These are phyloP conservation scores for Uropsilus gracilis DNA, from an alignment of 2,113 vertebrate genomes.

Conservation along the genomic window DNA sequence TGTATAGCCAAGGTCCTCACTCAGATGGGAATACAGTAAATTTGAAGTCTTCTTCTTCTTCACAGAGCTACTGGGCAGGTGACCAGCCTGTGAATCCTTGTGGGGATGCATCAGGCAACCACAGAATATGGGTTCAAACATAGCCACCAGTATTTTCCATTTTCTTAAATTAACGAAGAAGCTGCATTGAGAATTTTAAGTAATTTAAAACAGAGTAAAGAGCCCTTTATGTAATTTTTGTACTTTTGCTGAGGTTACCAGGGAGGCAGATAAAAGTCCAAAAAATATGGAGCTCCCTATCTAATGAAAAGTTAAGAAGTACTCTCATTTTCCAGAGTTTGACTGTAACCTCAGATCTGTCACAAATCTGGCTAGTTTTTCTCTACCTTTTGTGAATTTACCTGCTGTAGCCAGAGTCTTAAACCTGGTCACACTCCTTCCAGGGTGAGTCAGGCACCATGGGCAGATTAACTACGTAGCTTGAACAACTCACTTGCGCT, in stretches of 20 bases:
- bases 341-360: background rate
- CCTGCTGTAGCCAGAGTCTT: conserved; percentile 59
- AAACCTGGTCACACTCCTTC: conserved; percentile 47
- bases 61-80: background rate
- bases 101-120: background rate
- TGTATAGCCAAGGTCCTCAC: background rate
- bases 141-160: background rate
- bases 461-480: background rate
- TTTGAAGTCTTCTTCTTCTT: background rate
- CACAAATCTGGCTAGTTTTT: conserved; percentile 46
- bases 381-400: conserved; percentile 15
- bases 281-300: background rate
- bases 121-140: background rate
- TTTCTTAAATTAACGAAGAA: conserved; percentile 11
- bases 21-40: accelerated
- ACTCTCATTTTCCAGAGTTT: conserved; percentile 41
- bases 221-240: background rate
- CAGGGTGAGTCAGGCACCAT: background rate
- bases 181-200: background rate
- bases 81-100: background rate
- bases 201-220: conserved; percentile 23
- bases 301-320: conserved; percentile 28
- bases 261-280: background rate
- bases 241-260: background rate
- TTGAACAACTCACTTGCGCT: conserved; percentile 52